Conservation (phyloP, 2,797 vertebrate genomes). For the Dermochelys coriacea region DNA sequence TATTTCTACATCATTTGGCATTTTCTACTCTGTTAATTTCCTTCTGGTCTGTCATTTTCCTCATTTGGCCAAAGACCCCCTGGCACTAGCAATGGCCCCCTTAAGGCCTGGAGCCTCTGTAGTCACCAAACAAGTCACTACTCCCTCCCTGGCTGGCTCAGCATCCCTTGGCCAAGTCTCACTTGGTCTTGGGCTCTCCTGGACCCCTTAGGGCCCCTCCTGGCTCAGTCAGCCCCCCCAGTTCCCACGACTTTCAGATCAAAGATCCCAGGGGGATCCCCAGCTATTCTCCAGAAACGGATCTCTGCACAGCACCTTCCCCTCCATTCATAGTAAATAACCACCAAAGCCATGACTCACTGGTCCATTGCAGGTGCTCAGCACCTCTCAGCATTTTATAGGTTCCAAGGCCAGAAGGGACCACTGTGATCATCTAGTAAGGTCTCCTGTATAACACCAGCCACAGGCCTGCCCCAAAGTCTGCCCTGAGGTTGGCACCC, state of each 20-base stretch:
- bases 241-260: background rate
- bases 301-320: background rate
- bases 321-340: background rate
- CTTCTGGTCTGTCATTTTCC: conserved; percentile 68
- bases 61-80: conserved; percentile 50
- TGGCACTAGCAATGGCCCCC: background rate
- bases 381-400: background rate
- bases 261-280: too few relatives aligned
- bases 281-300: too few relatives aligned
- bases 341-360: too few relatives aligned
- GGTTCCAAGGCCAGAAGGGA: too few relatives aligned
- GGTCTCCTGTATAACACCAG: too few relatives aligned
- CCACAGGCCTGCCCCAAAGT: too few relatives aligned
- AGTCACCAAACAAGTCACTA: background rate
- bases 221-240: background rate
- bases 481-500: too few relatives aligned
- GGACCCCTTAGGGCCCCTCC: fast-evolving
- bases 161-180: background rate
- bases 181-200: background rate
- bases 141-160: background rate
- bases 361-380: background rate
- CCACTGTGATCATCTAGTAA: background rate
- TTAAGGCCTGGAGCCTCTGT: background rate
- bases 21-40: conserved; percentile 82
- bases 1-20: conserved; percentile 77